Evolutionary conservation across 2,888 invertebrate genomes (phyloP).

Genomic region (Tetropium fuscum): DNA sequence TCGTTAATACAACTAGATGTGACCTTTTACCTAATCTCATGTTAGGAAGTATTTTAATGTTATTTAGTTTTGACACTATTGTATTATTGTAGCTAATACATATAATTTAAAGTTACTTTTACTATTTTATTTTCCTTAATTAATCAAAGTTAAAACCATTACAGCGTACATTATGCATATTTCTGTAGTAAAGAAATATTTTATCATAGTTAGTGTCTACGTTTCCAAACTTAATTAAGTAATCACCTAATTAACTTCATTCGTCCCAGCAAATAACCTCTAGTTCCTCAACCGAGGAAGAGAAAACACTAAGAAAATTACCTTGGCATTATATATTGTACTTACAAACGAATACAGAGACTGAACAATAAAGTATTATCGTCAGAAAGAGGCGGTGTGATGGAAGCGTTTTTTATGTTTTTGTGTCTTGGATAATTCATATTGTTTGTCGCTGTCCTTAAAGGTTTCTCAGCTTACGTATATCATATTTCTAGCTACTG

Average conservation of each 20-base stretch:
- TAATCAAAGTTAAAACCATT: too few relatives aligned
- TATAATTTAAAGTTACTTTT: too few relatives aligned
- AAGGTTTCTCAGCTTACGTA: conserved; percentile 47
- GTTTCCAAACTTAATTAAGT: conserved; percentile 25
- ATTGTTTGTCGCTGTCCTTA: conserved; percentile 48
- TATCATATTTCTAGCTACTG: conserved; percentile 47
- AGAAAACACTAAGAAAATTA: conserved; percentile 26
- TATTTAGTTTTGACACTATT: too few relatives aligned
- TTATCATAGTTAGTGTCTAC: conserved; percentile 29
- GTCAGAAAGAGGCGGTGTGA: conserved; percentile 37
- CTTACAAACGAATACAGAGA: conserved; percentile 7
- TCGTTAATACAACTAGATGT: too few relatives aligned
- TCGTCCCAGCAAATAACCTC: conserved; percentile 29
- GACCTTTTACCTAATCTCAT: too few relatives aligned
- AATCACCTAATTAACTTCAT: conserved; percentile 36
- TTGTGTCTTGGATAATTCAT: conserved; percentile 26
- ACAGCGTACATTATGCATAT: not conserved
- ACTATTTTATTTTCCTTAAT: too few relatives aligned
- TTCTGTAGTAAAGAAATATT: conserved; percentile 21
- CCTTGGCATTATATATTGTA: conserved; percentile 12
- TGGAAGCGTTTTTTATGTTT: conserved; percentile 30
- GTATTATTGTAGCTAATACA: too few relatives aligned
- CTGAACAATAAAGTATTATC: conserved; percentile 12
- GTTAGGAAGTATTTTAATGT: too few relatives aligned
- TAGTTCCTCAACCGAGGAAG: conserved; percentile 22